Conservation (phyloP, 2,888 invertebrate genomes). For the Merodon equestris region DNA sequence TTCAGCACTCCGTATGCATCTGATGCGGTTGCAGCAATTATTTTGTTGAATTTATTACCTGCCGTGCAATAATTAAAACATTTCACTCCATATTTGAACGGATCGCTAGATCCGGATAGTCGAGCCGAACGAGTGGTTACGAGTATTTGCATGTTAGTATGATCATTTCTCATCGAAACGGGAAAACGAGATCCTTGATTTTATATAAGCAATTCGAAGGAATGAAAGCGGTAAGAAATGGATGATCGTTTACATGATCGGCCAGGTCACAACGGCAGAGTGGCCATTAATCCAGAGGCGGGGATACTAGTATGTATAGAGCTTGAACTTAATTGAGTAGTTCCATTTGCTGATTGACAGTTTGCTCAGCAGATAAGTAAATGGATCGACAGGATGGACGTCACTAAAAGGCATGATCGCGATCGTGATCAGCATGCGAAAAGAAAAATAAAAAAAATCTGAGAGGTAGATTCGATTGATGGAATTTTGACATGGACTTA, state of each 20-base stretch:
- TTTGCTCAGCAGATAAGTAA: slow-evolving; percentile 63
- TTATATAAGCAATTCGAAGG: no score
- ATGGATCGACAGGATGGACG: slow-evolving; percentile 58
- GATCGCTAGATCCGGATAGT: not conserved
- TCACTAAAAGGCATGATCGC: not conserved
- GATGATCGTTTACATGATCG: slow-evolving; percentile 37
- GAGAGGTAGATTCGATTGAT: slow-evolving; percentile 27
- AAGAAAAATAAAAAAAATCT: slow-evolving; percentile 17
- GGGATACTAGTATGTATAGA: slow-evolving; percentile 44
- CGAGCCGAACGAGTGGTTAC: not conserved
- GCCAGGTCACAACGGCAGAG: not conserved
- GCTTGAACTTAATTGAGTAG: slow-evolving; percentile 55
- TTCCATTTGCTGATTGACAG: slow-evolving; percentile 65
- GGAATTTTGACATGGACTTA: slow-evolving; percentile 62
- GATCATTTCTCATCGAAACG: slow-evolving; percentile 20
- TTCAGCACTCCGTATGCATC: slow-evolving; percentile 24
- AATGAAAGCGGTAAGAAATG: slow-evolving; percentile 28
- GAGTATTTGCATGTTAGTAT: slow-evolving; percentile 26
- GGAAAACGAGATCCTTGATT: slow-evolving; percentile 18
- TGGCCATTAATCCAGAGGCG: slow-evolving; percentile 31
- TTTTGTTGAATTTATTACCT: slow-evolving; percentile 58
- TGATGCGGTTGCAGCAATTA: slow-evolving; percentile 45
- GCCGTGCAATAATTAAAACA: slow-evolving; percentile 68
- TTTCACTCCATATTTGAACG: slow-evolving; percentile 61
- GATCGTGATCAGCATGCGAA: not conserved